Percentiles rank a stretch among this genome's conserved stretches.
phyloP scores from a whole-genome alignment of 2,113 vertebrate genomes.

The Petrocephalus zakoni region DNA sequence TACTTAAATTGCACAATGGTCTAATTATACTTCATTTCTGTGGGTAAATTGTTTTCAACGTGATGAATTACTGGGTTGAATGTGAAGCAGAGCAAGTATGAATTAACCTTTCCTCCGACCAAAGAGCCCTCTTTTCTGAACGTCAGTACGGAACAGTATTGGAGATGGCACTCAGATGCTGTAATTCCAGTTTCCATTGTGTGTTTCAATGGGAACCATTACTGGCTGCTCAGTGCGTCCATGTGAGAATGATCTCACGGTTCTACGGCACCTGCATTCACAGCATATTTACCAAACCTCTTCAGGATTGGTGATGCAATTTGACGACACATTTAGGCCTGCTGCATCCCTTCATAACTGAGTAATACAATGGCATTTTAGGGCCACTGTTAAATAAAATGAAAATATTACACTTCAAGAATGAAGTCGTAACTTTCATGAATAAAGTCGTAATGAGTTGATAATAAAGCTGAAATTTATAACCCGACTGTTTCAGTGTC shows the following conservation, averaged over 20 bases:
- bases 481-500: neutral
- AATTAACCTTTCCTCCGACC: neutral
- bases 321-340: neutral
- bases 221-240: neutral
- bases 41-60: neutral
- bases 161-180: neutral
- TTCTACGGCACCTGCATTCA: neutral
- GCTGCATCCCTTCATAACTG: neutral
- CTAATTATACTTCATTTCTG: neutral
- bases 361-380: neutral
- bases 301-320: neutral
- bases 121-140: neutral
- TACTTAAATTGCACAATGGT: neutral
- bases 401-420: neutral
- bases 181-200: constrained; percentile 5
- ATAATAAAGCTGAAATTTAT: neutral
- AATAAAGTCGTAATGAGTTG: neutral
- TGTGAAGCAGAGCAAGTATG: neutral
- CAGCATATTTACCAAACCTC: neutral
- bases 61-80: neutral
- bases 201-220: neutral
- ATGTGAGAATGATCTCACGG: neutral
- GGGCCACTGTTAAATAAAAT: neutral
- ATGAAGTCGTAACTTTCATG: neutral
- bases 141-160: neutral